Percentiles rank a stretch among this genome's conserved stretches.
Conservation (phyloP, 1,140 invertebrate species). For the Eubasilissa regina region DNA sequence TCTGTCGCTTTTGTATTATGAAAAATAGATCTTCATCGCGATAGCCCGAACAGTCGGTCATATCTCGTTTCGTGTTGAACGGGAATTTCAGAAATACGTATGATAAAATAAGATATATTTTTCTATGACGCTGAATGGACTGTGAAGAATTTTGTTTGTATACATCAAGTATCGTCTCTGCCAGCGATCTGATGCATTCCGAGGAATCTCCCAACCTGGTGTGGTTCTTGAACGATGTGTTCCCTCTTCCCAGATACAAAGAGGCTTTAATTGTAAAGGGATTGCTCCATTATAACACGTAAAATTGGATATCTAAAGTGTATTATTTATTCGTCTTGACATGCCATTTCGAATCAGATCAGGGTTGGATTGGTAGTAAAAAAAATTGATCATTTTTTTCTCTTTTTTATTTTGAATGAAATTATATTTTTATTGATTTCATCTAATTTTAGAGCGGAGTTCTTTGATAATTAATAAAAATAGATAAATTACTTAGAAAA, state of each 20-base stretch:
- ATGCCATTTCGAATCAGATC: no score
- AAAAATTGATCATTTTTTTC: no score
- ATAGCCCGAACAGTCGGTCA: not conserved
- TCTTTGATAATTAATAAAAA: no score
- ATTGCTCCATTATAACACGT: slow-evolving; percentile 25
- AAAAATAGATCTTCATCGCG: not conserved
- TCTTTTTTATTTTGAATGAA: no score
- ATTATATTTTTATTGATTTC: no score
- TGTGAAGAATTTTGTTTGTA: not conserved
- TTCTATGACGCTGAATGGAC: not conserved
- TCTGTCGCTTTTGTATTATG: not conserved
- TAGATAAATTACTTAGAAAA: no score
- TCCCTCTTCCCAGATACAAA: slow-evolving; percentile 20
- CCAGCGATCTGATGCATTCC: not conserved
- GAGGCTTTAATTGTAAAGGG: slow-evolving; percentile 35
- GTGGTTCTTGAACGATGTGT: not conserved
- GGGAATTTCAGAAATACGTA: no score
- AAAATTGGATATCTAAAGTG: slow-evolving; percentile 41
- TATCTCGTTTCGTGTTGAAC: no score
- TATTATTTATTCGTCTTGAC: slow-evolving; percentile 33
- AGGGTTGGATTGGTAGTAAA: no score
- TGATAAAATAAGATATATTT: not conserved
- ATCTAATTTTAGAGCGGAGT: no score
- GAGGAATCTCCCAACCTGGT: not conserved
- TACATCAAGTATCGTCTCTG: not conserved